These are phyloP conservation scores for Sphinx pinastri DNA, from an alignment of 2,888 invertebrate species.

Conservation along the genomic window DNA sequence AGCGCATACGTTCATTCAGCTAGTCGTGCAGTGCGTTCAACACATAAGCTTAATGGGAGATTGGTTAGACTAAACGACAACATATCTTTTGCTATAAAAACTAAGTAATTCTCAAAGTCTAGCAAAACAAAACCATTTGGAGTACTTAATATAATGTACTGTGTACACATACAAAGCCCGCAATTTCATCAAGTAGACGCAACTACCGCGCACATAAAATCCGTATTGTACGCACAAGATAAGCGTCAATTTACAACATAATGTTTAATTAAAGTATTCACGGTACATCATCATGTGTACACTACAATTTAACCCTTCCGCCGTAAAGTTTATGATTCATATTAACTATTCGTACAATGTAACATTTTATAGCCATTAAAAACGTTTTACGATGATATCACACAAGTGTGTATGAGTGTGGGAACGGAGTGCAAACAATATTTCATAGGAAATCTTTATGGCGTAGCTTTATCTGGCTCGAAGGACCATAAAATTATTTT, in stretches of 20 bases:
- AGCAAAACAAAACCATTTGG: too few species aligned
- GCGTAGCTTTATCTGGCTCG: conserved; percentile 27
- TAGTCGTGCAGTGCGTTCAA: too few species aligned
- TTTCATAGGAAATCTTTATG: conserved; percentile 12
- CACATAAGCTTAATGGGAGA: too few species aligned
- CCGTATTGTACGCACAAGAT: background rate
- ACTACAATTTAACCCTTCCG: conserved; percentile 30
- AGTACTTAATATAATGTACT: too few species aligned
- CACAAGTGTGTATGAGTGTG: conserved; percentile 26
- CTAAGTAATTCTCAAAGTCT: too few species aligned
- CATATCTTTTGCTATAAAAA: too few species aligned
- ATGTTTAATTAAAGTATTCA: conserved; percentile 20
- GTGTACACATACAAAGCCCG: too few species aligned
- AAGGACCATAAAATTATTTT: conserved; percentile 29
- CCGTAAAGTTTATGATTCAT: conserved; percentile 40
- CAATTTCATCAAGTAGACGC: background rate
- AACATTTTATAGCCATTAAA: conserved; percentile 43
- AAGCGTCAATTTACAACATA: conserved; percentile 8
- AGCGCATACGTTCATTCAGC: too few species aligned
- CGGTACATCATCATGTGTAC: conserved; percentile 13
- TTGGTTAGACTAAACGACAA: too few species aligned
- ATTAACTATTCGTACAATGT: conserved; percentile 44
- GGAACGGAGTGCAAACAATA: conserved; percentile 26
- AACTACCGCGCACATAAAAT: conserved; percentile 2
- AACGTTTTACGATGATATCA: conserved; percentile 41